A percentile compares a stretch with the other conserved stretches of the same genome.
These are phyloP conservation scores for Urocitellus parryii DNA, from an alignment of 2,113 vertebrate species.

Conservation along the genomic window DNA sequence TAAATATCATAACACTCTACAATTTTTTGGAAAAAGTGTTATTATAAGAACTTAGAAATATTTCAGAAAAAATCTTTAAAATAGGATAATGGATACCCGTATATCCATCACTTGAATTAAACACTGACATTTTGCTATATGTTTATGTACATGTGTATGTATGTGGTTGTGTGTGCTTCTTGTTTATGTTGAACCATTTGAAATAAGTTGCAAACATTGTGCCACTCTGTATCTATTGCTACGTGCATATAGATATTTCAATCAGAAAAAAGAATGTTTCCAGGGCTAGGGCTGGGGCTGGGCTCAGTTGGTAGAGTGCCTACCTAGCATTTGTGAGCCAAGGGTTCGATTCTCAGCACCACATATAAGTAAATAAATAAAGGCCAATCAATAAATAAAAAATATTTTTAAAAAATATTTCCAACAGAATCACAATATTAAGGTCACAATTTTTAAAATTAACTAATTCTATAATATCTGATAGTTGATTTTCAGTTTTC, in stretches of 20 bases:
- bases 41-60: not conserved
- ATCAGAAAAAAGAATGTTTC: not conserved
- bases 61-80: slow-evolving; percentile 1
- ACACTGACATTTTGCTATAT: not conserved
- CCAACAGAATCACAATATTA: not conserved
- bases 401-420: not conserved
- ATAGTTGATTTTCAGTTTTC: not conserved
- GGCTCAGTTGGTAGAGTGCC: no score
- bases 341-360: no score
- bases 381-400: no score
- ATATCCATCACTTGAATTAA: not conserved
- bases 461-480: not conserved
- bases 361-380: no score
- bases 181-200: not conserved
- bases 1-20: not conserved
- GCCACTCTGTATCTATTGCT: not conserved
- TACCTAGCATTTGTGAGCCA: no score
- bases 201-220: not conserved
- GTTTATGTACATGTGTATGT: not conserved
- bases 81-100: not conserved
- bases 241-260: not conserved
- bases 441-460: not conserved
- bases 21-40: not conserved
- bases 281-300: no score
- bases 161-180: not conserved